phyloP scores from a whole-genome alignment of 2,113 vertebrate species.

The Hystrix cristata region DNA sequence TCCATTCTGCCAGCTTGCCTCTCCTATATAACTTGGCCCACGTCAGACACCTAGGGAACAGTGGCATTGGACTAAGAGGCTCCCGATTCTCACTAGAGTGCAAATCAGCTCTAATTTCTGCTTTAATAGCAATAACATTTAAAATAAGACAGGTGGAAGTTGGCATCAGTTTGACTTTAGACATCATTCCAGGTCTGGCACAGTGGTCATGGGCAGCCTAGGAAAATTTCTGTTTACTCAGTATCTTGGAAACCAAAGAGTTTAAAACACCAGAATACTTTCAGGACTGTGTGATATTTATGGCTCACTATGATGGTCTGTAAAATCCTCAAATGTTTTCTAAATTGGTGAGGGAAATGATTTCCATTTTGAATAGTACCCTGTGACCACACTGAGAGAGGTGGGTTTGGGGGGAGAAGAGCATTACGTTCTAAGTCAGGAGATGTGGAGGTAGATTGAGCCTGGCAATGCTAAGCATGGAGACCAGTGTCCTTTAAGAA shows the following conservation, averaged over 20 bases:
- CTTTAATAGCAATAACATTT: not conserved
- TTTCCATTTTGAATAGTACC: not conserved
- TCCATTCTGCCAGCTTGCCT: not conserved
- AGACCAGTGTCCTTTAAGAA: not conserved
- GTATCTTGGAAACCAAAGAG: not conserved
- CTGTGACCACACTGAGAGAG: not conserved
- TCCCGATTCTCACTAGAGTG: not conserved
- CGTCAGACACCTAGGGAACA: not conserved
- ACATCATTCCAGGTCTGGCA: not conserved
- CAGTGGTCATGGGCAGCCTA: not conserved
- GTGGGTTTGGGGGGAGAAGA: not conserved
- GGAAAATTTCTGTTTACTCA: conserved; percentile 18
- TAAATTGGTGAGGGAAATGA: not conserved
- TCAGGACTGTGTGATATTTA: not conserved
- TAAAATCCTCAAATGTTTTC: not conserved
- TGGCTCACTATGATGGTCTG: not conserved
- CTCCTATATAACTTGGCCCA: not conserved
- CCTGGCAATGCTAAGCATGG: not conserved
- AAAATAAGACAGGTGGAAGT: not conserved
- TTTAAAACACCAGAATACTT: not conserved
- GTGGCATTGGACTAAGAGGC: not conserved
- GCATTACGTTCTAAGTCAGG: not conserved
- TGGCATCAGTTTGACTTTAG: not conserved
- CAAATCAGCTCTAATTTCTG: not conserved
- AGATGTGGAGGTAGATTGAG: not conserved